Evolutionary conservation across 2,113 vertebrate species (phyloP).

Genomic region (Tretioscincus oriximinensis): DNA sequence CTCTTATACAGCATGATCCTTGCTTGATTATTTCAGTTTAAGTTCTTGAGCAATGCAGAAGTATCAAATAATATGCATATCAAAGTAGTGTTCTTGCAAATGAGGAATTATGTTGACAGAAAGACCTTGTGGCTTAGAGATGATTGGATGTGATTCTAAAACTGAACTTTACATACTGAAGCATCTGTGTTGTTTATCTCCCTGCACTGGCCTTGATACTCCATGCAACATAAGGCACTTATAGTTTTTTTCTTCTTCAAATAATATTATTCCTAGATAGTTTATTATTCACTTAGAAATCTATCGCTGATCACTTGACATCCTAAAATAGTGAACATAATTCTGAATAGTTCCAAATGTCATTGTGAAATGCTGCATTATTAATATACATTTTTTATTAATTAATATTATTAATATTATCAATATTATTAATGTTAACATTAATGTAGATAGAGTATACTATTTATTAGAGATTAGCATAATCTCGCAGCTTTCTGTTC

Average conservation of each 20-base stretch:
- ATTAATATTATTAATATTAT: no score
- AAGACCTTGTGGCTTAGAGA: background rate
- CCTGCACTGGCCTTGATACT: background rate
- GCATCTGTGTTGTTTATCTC: background rate
- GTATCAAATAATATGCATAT: no score
- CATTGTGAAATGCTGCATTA: no score
- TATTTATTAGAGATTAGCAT: conserved; percentile 31
- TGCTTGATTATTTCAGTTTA: no score
- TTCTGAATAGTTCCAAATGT: conserved; percentile 42
- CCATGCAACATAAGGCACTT: background rate
- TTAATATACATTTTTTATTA: no score
- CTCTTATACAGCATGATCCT: no score
- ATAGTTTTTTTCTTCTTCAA: background rate
- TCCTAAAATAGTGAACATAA: conserved; percentile 27
- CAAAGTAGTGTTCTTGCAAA: background rate
- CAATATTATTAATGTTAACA: background rate
- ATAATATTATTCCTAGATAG: background rate
- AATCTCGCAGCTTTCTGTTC: conserved; percentile 22
- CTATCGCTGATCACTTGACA: background rate
- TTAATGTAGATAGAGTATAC: conserved; percentile 1
- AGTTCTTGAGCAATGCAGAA: no score
- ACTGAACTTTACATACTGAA: background rate
- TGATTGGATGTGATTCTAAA: background rate
- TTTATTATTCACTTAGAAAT: background rate
- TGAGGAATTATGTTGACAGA: background rate